These are phyloP conservation scores for Stratiomys singularior DNA, from an alignment of 2,888 invertebrate genomes.

Conservation along the genomic window DNA sequence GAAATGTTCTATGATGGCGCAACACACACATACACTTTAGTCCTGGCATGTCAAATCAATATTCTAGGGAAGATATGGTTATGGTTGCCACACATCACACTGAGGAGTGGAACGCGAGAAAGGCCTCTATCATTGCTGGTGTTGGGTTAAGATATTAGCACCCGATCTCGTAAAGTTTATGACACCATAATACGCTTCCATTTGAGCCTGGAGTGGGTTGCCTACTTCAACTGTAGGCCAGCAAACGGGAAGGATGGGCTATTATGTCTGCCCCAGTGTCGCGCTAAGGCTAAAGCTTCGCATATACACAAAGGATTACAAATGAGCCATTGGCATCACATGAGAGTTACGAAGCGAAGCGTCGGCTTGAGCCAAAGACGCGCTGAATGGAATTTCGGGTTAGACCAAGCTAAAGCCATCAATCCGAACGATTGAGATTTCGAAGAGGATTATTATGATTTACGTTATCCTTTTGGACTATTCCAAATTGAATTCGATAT, in stretches of 20 bases:
- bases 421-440: no score
- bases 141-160: constrained; percentile 3
- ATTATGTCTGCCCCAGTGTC: background rate
- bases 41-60: background rate
- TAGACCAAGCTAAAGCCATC: no score
- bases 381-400: no score
- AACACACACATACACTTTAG: no score
- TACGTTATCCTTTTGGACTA: no score
- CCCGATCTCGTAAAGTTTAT: constrained; percentile 17
- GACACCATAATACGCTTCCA: background rate
- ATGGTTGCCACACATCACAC: background rate
- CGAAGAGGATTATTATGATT: no score
- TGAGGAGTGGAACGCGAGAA: background rate
- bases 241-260: background rate
- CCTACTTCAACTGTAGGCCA: background rate
- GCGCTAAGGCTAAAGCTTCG: background rate
- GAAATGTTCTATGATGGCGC: background rate
- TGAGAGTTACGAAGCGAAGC: background rate
- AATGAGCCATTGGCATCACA: background rate
- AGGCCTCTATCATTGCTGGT: background rate
- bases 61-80: background rate
- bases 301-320: background rate
- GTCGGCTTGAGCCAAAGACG: no score
- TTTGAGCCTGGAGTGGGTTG: background rate
- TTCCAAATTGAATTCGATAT: no score